These are phyloP conservation scores for Acanthurus tractus DNA, from an alignment of 2,797 vertebrate genomes.

Conservation along the genomic window DNA sequence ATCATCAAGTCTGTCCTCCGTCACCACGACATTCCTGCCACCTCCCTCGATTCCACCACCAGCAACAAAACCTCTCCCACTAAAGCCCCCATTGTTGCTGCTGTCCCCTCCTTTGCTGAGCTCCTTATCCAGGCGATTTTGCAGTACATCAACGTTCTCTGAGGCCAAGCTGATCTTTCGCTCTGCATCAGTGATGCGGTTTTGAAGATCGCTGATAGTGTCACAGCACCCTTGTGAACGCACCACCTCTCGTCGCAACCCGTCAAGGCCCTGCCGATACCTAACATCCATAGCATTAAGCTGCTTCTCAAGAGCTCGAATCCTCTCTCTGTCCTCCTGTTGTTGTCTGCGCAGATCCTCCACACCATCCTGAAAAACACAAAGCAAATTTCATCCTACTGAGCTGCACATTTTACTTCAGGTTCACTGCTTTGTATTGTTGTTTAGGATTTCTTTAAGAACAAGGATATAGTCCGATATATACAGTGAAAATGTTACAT, in stretches of 20 bases:
- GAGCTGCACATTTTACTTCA: not conserved
- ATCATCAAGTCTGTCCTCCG: conserved; percentile 55
- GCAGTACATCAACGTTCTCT: conserved; percentile 76
- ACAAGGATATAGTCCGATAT: too few species aligned
- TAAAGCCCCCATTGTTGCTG: not conserved
- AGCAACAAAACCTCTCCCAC: conserved; percentile 22
- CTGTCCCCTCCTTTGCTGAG: conserved; percentile 13
- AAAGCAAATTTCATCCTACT: not conserved
- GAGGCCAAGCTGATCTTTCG: conserved; percentile 84
- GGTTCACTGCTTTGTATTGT: too few species aligned
- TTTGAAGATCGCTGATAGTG: conserved; percentile 75
- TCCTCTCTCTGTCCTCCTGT: conserved; percentile 87
- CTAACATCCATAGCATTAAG: conserved; percentile 85
- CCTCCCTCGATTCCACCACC: conserved; percentile 17
- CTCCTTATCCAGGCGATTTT: conserved; percentile 78
- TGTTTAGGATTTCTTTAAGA: not conserved
- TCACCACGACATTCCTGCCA: conserved; percentile 18
- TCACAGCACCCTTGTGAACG: conserved; percentile 82
- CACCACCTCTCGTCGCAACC: conserved; percentile 75
- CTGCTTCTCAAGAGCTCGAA: conserved; percentile 90
- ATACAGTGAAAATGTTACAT: too few species aligned
- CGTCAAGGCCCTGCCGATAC: conserved; percentile 81
- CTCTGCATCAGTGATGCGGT: conserved; percentile 84
- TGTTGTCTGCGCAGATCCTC: conserved; percentile 89
- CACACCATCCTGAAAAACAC: conserved; percentile 76